These are phyloP conservation scores for Miltochrista miniata DNA, from an alignment of 2,888 invertebrate genomes.

Conservation along the genomic window DNA sequence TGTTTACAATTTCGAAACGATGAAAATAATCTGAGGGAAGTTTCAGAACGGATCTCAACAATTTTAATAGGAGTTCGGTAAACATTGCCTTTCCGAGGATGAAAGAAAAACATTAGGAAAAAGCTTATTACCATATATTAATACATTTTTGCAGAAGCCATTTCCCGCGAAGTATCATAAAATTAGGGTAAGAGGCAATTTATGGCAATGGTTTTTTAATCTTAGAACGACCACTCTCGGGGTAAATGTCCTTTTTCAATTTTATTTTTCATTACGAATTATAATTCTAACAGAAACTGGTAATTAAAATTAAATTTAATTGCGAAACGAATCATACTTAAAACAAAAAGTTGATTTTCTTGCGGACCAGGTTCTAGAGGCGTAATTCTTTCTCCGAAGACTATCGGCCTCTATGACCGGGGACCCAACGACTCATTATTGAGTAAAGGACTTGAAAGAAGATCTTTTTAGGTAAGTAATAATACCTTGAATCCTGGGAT, in stretches of 20 bases:
- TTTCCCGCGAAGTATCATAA: not conserved
- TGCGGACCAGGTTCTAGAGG: no score
- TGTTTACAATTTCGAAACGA: conserved; percentile 8
- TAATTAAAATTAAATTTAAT: not conserved
- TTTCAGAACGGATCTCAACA: conserved; percentile 19
- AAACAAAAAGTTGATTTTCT: no score
- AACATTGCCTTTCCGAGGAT: conserved; percentile 13
- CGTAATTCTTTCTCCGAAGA: no score
- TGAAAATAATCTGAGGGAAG: conserved; percentile 9
- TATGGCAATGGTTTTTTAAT: conserved; percentile 1
- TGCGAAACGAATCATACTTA: not conserved
- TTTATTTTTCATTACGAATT: not conserved
- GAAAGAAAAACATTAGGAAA: conserved; percentile 6
- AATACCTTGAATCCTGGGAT: no score
- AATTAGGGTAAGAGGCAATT: conserved; percentile 4
- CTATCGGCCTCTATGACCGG: no score
- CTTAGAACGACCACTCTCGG: not conserved
- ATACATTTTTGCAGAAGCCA: conserved; percentile 3
- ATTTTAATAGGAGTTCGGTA: conserved; percentile 20
- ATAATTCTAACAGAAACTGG: not conserved
- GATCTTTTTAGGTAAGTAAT: no score
- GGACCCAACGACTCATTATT: no score
- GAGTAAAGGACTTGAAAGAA: no score
- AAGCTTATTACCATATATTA: conserved; percentile 15
- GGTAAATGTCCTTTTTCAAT: not conserved